These are phyloP conservation scores for Lagorchestes hirsutus DNA, from an alignment of 2,797 vertebrate genomes.

Conservation along the genomic window DNA sequence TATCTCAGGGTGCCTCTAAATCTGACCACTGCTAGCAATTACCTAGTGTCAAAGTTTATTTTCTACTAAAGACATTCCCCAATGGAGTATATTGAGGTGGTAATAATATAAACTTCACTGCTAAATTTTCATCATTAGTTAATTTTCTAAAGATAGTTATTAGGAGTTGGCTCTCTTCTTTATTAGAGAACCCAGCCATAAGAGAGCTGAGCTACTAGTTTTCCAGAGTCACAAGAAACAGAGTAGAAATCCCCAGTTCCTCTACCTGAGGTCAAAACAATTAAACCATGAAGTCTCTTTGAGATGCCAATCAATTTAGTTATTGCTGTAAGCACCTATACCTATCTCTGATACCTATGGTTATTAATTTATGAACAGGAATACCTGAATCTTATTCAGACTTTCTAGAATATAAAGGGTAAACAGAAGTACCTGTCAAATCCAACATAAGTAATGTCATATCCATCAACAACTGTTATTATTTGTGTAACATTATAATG, in stretches of 20 bases:
- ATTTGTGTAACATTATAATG: neutral
- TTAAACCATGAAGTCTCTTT: neutral
- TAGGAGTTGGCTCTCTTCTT: neutral
- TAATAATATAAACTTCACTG: neutral
- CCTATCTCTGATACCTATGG: neutral
- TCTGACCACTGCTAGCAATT: neutral
- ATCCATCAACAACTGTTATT: neutral
- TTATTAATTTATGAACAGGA: neutral
- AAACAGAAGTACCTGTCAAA: constrained; percentile 11
- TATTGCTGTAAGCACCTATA: neutral
- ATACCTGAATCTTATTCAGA: neutral
- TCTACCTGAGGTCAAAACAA: neutral
- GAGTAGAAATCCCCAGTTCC: neutral
- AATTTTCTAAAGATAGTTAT: neutral
- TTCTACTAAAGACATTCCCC: neutral
- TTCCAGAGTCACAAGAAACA: constrained; percentile 18
- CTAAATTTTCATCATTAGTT: constrained; percentile 18
- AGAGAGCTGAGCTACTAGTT: neutral
- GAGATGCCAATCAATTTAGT: neutral
- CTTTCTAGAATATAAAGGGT: neutral
- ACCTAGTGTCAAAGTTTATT: neutral
- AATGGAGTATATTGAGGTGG: constrained; percentile 38
- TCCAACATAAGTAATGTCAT: neutral
- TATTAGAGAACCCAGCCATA: neutral
- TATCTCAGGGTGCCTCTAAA: constrained; percentile 38